Evolutionary conservation across 1,140 invertebrate species (phyloP).

Genomic region (Aphis gossypii): DNA sequence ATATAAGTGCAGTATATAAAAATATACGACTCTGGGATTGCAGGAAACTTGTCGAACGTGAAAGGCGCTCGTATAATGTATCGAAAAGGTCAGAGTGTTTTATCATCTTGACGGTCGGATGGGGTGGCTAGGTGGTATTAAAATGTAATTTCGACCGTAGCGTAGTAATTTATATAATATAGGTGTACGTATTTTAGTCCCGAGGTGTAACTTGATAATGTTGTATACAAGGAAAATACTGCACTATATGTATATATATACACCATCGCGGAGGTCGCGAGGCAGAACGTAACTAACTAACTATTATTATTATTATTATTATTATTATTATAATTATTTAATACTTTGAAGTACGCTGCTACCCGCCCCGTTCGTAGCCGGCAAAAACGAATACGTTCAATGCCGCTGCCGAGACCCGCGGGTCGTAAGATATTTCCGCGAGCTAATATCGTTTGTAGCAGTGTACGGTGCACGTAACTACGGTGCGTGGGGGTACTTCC

Average conservation of each 20-base stretch:
- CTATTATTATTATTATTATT: not conserved
- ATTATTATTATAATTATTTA: not conserved
- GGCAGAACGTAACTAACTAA: not conserved
- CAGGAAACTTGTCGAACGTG: not conserved
- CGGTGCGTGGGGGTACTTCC: not conserved
- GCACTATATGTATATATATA: not conserved
- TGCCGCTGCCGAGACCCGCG: too few relatives aligned
- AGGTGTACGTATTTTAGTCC: not conserved
- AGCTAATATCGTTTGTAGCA: not conserved
- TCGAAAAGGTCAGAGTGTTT: slow-evolving; percentile 5
- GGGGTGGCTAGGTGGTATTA: not conserved
- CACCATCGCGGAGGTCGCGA: not conserved
- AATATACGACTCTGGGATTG: not conserved
- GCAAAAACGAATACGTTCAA: not conserved
- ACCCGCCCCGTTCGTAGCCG: not conserved
- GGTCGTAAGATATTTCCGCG: not conserved
- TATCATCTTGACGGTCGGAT: not conserved
- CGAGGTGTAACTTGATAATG: not conserved
- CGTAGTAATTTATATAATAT: not conserved
- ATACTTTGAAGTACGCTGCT: not conserved
- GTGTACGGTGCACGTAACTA: not conserved
- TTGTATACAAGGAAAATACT: too few relatives aligned
- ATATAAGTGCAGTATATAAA: not conserved
- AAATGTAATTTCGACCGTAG: not conserved
- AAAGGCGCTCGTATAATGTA: not conserved